A percentile compares a stretch with the other conserved stretches of the same genome.
phyloP scores from a whole-genome alignment of 2,113 vertebrate genomes.

The Salvator merianae region DNA sequence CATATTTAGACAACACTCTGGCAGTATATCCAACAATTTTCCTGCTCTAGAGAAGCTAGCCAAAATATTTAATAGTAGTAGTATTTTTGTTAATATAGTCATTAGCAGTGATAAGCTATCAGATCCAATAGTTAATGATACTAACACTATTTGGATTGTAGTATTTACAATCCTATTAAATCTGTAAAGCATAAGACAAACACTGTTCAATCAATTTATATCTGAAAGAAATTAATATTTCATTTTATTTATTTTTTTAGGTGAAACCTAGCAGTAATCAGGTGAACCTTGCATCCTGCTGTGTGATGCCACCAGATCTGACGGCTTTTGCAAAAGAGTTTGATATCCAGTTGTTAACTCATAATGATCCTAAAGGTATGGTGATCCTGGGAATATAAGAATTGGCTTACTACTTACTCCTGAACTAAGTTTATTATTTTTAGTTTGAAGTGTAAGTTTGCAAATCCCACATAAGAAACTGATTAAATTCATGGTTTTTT shows the following conservation, averaged over 20 bases:
- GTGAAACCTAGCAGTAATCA: constrained; percentile 98
- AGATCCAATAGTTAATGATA: too few species aligned
- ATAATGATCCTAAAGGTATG: constrained; percentile 96
- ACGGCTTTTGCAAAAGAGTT: constrained; percentile 96
- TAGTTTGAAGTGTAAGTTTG: too few species aligned
- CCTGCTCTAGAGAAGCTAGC: too few species aligned
- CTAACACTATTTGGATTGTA: too few species aligned
- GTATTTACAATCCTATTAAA: background rate
- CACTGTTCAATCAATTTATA: background rate
- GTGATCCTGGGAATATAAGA: background rate
- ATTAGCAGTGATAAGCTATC: too few species aligned
- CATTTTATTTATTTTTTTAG: constrained; percentile 71
- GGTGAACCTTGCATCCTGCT: constrained; percentile 97
- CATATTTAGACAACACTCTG: too few species aligned
- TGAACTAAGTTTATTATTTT: too few species aligned
- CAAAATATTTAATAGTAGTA: too few species aligned
- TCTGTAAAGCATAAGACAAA: background rate
- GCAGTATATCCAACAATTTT: too few species aligned
- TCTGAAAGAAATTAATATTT: background rate
- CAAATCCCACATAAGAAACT: too few species aligned
- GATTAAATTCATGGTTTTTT: too few species aligned
- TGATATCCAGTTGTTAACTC: constrained; percentile 96
- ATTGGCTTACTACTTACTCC: background rate
- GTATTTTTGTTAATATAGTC: too few species aligned
- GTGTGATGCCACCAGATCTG: constrained; percentile 98